Evolutionary conservation across 2,888 invertebrate genomes (phyloP).

Genomic region (Mylabris sibirica): DNA sequence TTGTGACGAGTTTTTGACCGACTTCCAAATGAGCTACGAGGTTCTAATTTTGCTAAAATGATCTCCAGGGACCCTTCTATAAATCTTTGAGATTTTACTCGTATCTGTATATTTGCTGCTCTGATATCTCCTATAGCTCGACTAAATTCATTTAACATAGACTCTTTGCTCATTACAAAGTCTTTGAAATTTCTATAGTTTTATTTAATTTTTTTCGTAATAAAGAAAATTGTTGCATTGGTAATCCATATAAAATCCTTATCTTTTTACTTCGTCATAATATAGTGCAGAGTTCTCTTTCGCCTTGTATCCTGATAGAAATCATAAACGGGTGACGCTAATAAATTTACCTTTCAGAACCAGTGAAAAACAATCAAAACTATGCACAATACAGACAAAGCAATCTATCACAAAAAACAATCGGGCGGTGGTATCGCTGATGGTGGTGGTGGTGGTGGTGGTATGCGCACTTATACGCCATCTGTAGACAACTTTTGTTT

Average conservation of each 20-base stretch:
- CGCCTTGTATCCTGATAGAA: conserved; percentile 45
- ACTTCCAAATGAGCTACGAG: too few relatives aligned
- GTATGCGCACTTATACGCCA: conserved; percentile 46
- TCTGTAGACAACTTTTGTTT: conserved; percentile 61
- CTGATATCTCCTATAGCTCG: too few relatives aligned
- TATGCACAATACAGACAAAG: conserved; percentile 60
- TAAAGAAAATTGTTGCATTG: background rate
- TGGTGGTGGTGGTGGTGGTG: conserved; percentile 25
- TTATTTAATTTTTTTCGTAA: too few relatives aligned
- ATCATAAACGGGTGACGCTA: conserved; percentile 56
- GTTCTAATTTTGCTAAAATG: too few relatives aligned
- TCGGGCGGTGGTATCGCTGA: conserved; percentile 40
- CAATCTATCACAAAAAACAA: conserved; percentile 61
- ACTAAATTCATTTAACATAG: too few relatives aligned
- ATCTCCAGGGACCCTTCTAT: too few relatives aligned
- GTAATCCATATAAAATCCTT: background rate
- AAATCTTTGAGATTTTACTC: too few relatives aligned
- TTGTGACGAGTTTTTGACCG: too few relatives aligned
- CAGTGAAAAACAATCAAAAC: conserved; percentile 60
- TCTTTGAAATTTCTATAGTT: too few relatives aligned
- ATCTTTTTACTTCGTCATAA: background rate
- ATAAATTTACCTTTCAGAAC: conserved; percentile 58
- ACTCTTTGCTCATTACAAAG: too few relatives aligned
- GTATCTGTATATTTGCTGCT: too few relatives aligned
- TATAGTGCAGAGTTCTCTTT: background rate